Evolutionary conservation across 2,888 invertebrate species (phyloP), one percentile per base, ranked within the genome.

Genomic region (Parascotia fuliginaria): DNA sequence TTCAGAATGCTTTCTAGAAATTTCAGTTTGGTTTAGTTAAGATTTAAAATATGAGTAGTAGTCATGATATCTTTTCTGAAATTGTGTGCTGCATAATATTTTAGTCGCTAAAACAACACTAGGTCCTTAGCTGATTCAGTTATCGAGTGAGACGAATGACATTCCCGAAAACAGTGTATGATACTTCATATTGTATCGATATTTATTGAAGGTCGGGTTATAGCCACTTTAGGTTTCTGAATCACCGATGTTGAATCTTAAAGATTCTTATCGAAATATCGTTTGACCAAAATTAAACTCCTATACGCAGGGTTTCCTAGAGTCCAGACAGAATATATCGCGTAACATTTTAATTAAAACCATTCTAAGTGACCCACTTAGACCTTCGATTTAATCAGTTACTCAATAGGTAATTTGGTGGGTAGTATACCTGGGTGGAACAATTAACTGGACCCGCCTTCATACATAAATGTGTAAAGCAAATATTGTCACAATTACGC

Each of bases 401-500:
- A 66, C 77, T 75, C 76, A 73, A 79, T 77, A 74, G 73, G 69
- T 74, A 74, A 77, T 76, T 75, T 62, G 7, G 50, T 39, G 48
- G 67, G 45, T 48, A 65, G 63, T 63, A 66, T 63, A 66, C 69
- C 72, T 75, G 72, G 70, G 72, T 33, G 64, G 73, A 73, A 79
- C 82, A 79, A 85, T 83, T 83, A 83, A 82, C 75, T 77, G 79
- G 76, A 75, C 76, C 78, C 76, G 72, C 73, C 77, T 78, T 70
- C 75, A 76, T 79, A 81, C 82, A 81, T 83, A 83, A 83, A 85
- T 84, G 83, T 79, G 79, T 78, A 79, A 81, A 79, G 82, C 89
- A 91, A 92, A 92, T 89, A 91, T 90, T 90, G 89, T 87, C 89
- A 88, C 87, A 89, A 92, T 91, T 91, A 91, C 72, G 72, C 84